Conservation (phyloP, 2,888 invertebrate genomes). For the Caenorhabditis sp. region DNA sequence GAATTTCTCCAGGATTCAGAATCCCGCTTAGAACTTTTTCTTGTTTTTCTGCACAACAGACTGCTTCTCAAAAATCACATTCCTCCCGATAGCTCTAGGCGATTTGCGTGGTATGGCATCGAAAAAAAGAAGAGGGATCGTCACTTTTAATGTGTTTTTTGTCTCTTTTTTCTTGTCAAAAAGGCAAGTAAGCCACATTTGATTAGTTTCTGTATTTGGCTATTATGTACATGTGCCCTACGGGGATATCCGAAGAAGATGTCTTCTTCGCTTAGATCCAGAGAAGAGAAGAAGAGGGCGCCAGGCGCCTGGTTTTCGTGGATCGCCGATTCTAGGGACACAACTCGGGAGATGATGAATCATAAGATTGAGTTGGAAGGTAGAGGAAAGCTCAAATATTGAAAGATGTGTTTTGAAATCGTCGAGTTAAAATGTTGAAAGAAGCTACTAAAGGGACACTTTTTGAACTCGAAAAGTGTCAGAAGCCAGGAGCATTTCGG, state of each 20-base stretch:
- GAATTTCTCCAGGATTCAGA: not conserved
- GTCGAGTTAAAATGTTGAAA: no score
- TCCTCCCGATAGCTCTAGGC: conserved; percentile 1
- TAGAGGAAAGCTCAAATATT: no score
- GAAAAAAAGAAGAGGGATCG: not conserved
- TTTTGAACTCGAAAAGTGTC: no score
- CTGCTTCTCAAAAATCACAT: conserved; percentile 42
- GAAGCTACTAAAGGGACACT: no score
- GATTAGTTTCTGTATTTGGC: conserved; percentile 19
- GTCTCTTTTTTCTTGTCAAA: not conserved
- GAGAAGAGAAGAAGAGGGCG: not conserved
- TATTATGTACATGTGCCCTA: not conserved
- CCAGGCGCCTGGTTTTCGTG: not conserved
- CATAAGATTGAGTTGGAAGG: no score
- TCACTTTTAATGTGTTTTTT: conserved; percentile 50
- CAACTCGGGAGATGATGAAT: no score
- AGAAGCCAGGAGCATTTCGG: no score
- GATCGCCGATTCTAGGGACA: no score
- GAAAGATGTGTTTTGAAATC: no score
- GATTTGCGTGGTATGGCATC: conserved; percentile 9
- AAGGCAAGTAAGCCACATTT: not conserved
- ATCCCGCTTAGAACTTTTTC: not conserved
- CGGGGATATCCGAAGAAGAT: not conserved
- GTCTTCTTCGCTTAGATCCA: not conserved
- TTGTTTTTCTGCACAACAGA: not conserved